Conservation (phyloP, 2,797 vertebrate genomes). For the Gymnothorax javanicus region DNA sequence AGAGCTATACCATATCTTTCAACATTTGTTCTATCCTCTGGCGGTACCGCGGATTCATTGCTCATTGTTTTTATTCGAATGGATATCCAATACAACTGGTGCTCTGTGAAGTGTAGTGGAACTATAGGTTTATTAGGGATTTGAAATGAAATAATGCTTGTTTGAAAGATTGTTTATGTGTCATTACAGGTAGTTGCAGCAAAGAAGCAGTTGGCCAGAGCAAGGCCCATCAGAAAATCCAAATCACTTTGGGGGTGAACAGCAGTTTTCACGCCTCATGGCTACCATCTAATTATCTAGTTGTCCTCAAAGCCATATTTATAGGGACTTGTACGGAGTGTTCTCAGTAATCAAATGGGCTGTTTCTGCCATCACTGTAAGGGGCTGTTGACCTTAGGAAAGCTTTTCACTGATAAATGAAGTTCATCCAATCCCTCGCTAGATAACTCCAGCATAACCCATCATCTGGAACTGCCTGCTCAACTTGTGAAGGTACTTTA, state of each 20-base stretch:
- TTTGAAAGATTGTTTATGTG: neutral
- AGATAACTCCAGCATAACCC: neutral
- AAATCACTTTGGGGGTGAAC: neutral
- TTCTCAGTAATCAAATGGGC: conserved; percentile 5
- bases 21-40: neutral
- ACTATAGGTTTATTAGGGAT: neutral
- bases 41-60: neutral
- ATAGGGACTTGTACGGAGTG: neutral
- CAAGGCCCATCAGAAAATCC: neutral
- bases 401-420: conserved; percentile 30
- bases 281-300: conserved; percentile 16
- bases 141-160: neutral
- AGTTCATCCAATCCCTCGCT: conserved; percentile 13
- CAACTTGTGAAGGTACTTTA: conserved; percentile 23
- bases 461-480: neutral
- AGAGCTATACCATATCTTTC: neutral
- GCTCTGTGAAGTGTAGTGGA: neutral
- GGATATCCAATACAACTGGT: neutral
- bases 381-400: conserved; percentile 31
- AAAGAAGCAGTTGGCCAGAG: neutral
- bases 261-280: neutral
- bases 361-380: neutral
- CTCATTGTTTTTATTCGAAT: neutral
- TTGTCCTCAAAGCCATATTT: conserved; percentile 15
- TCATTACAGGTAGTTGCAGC: neutral